Evolutionary conservation across 2,888 invertebrate species (phyloP).

Genomic region (Acleris emargana): DNA sequence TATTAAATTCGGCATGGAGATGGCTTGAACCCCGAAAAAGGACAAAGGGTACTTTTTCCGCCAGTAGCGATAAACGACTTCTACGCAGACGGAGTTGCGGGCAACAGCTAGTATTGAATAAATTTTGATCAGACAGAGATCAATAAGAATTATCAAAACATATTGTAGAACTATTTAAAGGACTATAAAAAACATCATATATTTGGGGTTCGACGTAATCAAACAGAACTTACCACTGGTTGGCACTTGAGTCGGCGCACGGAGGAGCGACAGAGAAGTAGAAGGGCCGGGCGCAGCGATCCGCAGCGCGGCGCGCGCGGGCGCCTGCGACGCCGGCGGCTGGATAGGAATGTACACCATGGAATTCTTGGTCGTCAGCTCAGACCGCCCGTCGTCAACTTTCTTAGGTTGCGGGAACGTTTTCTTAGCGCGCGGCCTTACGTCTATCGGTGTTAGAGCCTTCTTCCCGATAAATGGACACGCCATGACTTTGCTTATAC

Average conservation of each 20-base stretch:
- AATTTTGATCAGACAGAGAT: too few relatives aligned
- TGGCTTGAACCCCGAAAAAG: too few relatives aligned
- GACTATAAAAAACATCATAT: too few relatives aligned
- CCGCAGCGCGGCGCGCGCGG: constrained; percentile 46
- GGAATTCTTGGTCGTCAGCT: constrained; percentile 72
- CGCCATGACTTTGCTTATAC: constrained; percentile 66
- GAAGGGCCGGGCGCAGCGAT: constrained; percentile 40
- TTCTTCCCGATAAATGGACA: constrained; percentile 51
- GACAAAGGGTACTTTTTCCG: too few relatives aligned
- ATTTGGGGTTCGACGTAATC: not conserved
- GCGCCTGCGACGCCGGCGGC: constrained; percentile 70
- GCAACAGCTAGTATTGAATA: too few relatives aligned
- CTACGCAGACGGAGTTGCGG: too few relatives aligned
- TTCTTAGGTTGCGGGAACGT: constrained; percentile 72
- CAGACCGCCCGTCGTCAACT: constrained; percentile 63
- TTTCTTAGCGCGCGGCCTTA: constrained; percentile 65
- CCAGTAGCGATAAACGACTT: too few relatives aligned
- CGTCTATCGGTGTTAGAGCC: constrained; percentile 50
- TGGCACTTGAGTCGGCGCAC: constrained; percentile 41
- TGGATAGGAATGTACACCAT: constrained; percentile 81
- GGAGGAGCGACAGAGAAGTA: constrained; percentile 27
- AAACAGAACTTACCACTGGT: constrained; percentile 45
- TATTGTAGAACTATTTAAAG: too few relatives aligned
- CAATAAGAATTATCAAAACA: too few relatives aligned
- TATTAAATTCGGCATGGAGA: too few relatives aligned